Evolutionary conservation across 2,888 invertebrate genomes (phyloP), one percentile per base, ranked within the genome.

Genomic region (Drosophila atripex): DNA sequence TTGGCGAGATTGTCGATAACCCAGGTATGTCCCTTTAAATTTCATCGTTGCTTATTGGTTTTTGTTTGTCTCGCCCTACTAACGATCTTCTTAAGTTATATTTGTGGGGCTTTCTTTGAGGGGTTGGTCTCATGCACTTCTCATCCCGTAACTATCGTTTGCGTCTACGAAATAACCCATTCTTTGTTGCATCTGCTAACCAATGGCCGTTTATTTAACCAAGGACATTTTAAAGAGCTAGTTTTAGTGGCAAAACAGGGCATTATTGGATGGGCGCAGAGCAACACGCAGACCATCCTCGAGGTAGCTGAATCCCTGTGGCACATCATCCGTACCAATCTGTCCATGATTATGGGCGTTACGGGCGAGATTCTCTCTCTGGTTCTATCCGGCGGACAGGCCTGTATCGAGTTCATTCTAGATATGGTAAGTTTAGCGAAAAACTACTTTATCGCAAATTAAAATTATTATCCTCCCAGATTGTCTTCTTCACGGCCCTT

Each of bases 401-500:
- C 97, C 3, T 95, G 98, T 72, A 94, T 98, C 77, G 97, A 97
- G 90, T 96, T 97, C 91, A 93, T 96, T 68, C 93, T 98, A 54
- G 96, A 96, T 90, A 93, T 95, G 93, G 97, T 97, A 92, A 93
- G 74, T 69, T 6, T 23, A 21, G 12, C 4, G 21, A 9, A 28
- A 28, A 28, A 6, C 35, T 35, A 35, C 5, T n/a, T n/a, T n/a
- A 12, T 35, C n/a, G 0, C 12, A n/a, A 1, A n/a, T 0, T 35
- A 35, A 7, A 1, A 46, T 12, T 3, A 9, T 2, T 12, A 6
- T 6, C 23, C 9, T n/a, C 11, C 7, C 16, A 98, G 98, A 95
- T 99, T 73, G 97, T 99, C 18, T 99, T 99, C 92, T 94, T 99
- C 89, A 99, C 99, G 2, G 97, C 99, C 0, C 93, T 99, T 7